These are phyloP conservation scores for Pterostichus madidus DNA, from an alignment of 2,888 invertebrate genomes.

Conservation along the genomic window DNA sequence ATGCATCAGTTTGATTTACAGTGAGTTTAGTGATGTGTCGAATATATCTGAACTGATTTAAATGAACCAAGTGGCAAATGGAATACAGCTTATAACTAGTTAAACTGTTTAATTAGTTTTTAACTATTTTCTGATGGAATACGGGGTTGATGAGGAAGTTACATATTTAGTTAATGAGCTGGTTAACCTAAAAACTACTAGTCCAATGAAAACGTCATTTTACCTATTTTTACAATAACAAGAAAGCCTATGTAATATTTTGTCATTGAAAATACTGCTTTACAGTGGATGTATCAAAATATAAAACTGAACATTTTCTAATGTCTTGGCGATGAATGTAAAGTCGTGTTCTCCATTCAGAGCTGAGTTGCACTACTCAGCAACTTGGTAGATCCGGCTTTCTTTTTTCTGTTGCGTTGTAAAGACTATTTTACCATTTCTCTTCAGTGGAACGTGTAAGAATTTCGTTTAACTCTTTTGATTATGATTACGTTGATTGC, in stretches of 20 bases:
- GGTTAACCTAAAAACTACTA: too few species aligned
- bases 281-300: too few species aligned
- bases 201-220: too few species aligned
- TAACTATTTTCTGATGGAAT: too few species aligned
- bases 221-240: not conserved
- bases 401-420: slow-evolving; percentile 60
- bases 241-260: too few species aligned
- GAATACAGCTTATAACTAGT: not conserved
- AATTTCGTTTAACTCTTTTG: slow-evolving; percentile 20
- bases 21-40: too few species aligned
- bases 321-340: not conserved
- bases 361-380: slow-evolving; percentile 25
- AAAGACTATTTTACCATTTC: slow-evolving; percentile 44
- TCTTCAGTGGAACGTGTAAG: slow-evolving; percentile 52
- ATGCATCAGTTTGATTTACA: too few species aligned
- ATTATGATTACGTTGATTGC: not conserved
- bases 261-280: too few species aligned
- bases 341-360: slow-evolving; percentile 40
- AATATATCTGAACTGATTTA: too few species aligned
- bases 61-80: too few species aligned
- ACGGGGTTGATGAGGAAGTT: too few species aligned
- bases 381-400: slow-evolving; percentile 63
- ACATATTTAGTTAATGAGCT: too few species aligned
- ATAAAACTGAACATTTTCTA: not conserved
- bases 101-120: not conserved